Conservation (phyloP, 2,888 invertebrate species). For the Thelaira solivaga region DNA sequence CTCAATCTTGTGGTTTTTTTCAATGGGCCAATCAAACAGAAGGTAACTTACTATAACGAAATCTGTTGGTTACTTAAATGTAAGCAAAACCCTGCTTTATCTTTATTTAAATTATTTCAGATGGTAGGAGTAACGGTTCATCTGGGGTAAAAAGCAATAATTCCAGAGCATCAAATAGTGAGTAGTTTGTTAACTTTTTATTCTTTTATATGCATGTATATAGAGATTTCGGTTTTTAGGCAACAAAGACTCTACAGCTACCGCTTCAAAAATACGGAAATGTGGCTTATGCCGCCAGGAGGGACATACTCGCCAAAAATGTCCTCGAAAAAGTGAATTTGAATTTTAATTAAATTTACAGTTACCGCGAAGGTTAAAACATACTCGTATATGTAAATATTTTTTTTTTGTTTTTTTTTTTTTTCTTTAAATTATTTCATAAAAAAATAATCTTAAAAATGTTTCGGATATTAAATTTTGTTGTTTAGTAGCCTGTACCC, state of each 20-base stretch:
- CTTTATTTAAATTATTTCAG: neutral
- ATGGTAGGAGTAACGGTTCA: constrained; percentile 59
- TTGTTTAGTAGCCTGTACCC: too few relatives aligned
- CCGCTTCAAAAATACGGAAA: constrained; percentile 77
- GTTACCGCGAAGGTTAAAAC: too few relatives aligned
- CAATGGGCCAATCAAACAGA: constrained; percentile 85
- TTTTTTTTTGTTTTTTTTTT: too few relatives aligned
- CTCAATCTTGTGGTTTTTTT: constrained; percentile 86
- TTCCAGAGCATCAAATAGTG: constrained; percentile 13
- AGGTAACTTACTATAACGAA: too few relatives aligned
- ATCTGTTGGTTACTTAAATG: neutral
- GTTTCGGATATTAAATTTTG: too few relatives aligned
- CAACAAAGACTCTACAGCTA: neutral
- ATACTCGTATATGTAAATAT: too few relatives aligned
- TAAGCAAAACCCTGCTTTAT: too few relatives aligned
- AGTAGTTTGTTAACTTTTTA: constrained; percentile 1
- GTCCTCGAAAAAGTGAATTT: constrained; percentile 77
- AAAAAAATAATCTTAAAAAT: too few relatives aligned
- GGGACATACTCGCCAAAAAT: constrained; percentile 81
- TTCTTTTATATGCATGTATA: too few relatives aligned
- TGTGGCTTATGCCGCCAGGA: constrained; percentile 86
- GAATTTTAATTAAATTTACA: constrained; percentile 62
- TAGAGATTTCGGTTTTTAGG: neutral
- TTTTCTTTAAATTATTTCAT: too few relatives aligned
- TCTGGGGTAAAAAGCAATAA: neutral